Base-by-base conservation (phyloP, 2,113 vertebrate species). In the Poeciliopsis turrubarensis region DNA sequence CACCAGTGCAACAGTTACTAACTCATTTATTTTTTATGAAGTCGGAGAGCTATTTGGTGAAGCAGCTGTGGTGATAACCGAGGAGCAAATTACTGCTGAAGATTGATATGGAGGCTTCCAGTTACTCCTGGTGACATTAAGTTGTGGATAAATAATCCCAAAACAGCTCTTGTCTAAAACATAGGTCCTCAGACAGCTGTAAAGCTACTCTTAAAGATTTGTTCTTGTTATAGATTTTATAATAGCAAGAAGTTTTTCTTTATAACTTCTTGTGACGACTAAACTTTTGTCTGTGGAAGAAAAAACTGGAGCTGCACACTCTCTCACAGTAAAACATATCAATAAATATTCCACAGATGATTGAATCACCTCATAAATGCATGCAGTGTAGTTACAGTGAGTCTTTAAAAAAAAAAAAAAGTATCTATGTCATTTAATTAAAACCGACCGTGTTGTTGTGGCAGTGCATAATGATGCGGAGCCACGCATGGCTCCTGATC, bases 361-460 rank as follows among this genome's bases (percentile, higher is more conserved):
- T 75, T 75, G 14, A 67, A 65, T 66, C 61, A 51, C 65, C 29
- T 76, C 39, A 57, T 77, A 70, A 70, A 78, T 78, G 37, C 6
- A 70, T 1, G 41, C 10, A 14, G 60, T 57, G n/a, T 57, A 41
- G 60, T 4, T 65, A 27, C 10, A 54, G 27, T 9, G 63, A 34
- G 29, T 57, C 10, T 84, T 70, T 72, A n/a, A 61, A 73, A 31
- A 29, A 61, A 73, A 31, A 29, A 29, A 29, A 37, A 37, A n/a
- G 13, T 47, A 74, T 75, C 41, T 41, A n/a, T 64, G 37, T 74
- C 47, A 41, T 60, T 61, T 44, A 29, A 64, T 78, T 39, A 34
- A 51, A 44, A 19, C 44, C 57, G 63, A 68, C 3, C 14, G 3
- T 66, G 34, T 60, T 51, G 34, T 39, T 34, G 32, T 51, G 19